Percentiles rank a stretch among this genome's conserved stretches.
Conservation (phyloP, 2,113 vertebrate genomes). For the Nibea albiflora region DNA sequence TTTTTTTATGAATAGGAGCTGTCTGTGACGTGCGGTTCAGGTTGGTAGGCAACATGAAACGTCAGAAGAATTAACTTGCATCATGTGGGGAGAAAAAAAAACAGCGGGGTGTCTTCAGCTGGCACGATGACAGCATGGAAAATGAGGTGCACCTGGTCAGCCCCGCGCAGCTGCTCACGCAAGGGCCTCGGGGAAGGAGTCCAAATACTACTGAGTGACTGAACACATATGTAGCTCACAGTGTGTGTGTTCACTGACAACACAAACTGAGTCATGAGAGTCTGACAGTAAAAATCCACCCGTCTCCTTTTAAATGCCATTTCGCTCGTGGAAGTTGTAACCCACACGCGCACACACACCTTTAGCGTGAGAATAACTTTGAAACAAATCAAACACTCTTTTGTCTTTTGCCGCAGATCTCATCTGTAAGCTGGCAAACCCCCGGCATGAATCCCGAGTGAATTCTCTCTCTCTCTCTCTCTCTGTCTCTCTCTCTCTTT, state of each 20-base stretch:
- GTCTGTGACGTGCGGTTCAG: not conserved
- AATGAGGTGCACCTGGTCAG: conserved; percentile 70
- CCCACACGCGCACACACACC: not conserved
- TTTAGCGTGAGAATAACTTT: not conserved
- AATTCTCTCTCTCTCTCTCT: not conserved
- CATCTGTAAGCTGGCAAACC: conserved; percentile 4
- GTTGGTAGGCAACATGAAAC: conserved; percentile 8
- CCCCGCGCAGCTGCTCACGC: conserved; percentile 64
- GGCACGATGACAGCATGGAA: conserved; percentile 55
- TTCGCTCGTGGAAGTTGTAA: conserved; percentile 12
- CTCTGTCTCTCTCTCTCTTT: too few species aligned
- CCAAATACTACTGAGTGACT: conserved; percentile 44
- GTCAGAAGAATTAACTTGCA: conserved; percentile 42
- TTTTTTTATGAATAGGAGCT: conserved; percentile 3
- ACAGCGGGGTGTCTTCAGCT: conserved; percentile 40
- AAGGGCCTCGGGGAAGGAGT: conserved; percentile 44
- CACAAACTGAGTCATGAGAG: conserved; percentile 47
- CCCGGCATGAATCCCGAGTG: not conserved
- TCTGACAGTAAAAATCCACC: conserved; percentile 41
- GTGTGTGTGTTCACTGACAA: conserved; percentile 44
- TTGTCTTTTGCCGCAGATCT: conserved; percentile 23
- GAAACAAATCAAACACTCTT: not conserved
- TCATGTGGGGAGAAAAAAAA: conserved; percentile 27
- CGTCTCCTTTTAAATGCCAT: conserved; percentile 1
- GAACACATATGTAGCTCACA: conserved; percentile 22